Evolutionary conservation across 2,888 invertebrate genomes (phyloP).

Genomic region (Drosophila parthenogenetica): DNA sequence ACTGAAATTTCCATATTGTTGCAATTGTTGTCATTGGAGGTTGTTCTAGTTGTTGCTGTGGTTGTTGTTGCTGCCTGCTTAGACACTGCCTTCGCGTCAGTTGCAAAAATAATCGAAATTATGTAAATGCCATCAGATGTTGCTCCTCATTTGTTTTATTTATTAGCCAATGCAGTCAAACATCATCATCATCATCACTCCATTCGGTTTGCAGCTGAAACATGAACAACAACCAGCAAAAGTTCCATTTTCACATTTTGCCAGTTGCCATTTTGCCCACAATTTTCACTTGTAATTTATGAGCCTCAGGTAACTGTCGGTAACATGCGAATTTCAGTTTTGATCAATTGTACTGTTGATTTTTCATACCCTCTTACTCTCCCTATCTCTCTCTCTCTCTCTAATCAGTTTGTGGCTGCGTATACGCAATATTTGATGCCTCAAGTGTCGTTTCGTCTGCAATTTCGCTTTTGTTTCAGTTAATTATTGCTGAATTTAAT

Average conservation of each 20-base stretch:
- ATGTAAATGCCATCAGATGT: conserved; percentile 64
- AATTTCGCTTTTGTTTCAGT: conserved; percentile 26
- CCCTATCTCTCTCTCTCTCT: background rate
- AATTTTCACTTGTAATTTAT: conserved; percentile 35
- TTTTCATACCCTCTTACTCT: background rate
- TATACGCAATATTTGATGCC: conserved; percentile 38
- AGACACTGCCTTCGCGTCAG: conserved; percentile 22
- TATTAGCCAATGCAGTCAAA: conserved; percentile 33
- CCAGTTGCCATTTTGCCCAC: conserved; percentile 8
- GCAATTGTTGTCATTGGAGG: conserved; percentile 15
- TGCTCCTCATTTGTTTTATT: conserved; percentile 53
- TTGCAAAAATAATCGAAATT: conserved; percentile 73
- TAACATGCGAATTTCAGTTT: conserved; percentile 23
- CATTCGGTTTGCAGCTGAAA: conserved; percentile 59
- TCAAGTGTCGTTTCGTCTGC: conserved; percentile 25
- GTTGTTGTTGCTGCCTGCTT: conserved; percentile 31
- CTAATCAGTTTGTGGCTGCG: conserved; percentile 46
- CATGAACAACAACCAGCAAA: conserved; percentile 4
- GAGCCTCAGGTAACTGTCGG: conserved; percentile 30
- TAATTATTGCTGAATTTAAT: conserved; percentile 56
- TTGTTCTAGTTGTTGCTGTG: conserved; percentile 2
- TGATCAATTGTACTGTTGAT: conserved; percentile 26
- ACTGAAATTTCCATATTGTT: conserved; percentile 71
- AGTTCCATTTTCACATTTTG: conserved; percentile 11
- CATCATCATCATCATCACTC: conserved; percentile 26